Conservation (phyloP, 2,797 vertebrate species). For the Myotis findleyi region DNA sequence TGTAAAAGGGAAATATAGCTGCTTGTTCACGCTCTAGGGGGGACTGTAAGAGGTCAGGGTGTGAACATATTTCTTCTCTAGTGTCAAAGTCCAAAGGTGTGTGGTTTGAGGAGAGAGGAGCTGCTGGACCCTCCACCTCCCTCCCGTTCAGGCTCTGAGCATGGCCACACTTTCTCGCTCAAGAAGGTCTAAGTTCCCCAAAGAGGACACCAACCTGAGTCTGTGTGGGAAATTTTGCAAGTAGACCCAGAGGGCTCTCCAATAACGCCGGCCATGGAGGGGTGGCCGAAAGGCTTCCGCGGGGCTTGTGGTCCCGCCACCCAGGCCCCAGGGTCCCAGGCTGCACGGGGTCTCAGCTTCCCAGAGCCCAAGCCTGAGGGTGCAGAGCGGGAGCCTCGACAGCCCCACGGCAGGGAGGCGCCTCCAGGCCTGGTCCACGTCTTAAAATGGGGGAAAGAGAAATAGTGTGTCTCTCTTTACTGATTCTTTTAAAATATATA, state of each 20-base stretch:
- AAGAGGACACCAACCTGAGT: not conserved
- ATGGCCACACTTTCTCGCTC: not conserved
- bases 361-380: not conserved
- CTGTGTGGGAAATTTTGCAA: not conserved
- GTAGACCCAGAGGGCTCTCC: not conserved
- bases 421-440: not conserved
- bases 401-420: not conserved
- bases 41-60: not conserved
- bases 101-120: not conserved
- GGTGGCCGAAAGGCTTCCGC: fast-evolving
- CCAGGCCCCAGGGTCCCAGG: not conserved
- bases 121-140: not conserved
- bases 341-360: no score
- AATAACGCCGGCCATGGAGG: fast-evolving
- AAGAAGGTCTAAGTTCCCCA: not conserved
- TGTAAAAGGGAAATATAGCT: not conserved
- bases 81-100: not conserved
- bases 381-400: not conserved
- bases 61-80: not conserved
- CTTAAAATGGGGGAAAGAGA: no score
- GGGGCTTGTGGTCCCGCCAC: fast-evolving
- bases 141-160: fast-evolving
- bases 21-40: not conserved
- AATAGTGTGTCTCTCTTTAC: no score
- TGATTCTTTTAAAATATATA: no score